These are phyloP conservation scores for Oreochromis niloticus DNA, from an alignment of 2,113 vertebrate species.

Conservation along the genomic window DNA sequence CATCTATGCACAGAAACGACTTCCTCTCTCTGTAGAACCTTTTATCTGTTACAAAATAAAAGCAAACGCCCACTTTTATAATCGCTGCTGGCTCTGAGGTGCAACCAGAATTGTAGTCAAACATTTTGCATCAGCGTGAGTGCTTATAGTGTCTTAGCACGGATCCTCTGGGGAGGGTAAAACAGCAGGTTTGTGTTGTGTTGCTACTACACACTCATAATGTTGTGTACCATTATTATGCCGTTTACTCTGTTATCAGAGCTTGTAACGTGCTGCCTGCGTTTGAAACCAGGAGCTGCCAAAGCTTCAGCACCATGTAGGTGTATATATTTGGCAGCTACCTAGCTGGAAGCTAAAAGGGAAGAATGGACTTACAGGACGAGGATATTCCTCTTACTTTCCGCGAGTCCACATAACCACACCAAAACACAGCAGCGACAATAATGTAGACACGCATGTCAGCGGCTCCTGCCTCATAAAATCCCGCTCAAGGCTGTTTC, in stretches of 20 bases:
- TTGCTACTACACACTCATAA: not conserved
- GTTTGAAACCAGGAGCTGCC: not conserved
- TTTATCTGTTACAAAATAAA: constrained; percentile 50
- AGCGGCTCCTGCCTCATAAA: not conserved
- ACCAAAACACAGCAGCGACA: constrained; percentile 28
- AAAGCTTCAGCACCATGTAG: not conserved
- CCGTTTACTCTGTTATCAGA: not conserved
- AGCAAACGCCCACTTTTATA: not conserved
- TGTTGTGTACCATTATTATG: not conserved
- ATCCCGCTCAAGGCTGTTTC: constrained; percentile 18
- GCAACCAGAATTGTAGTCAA: not conserved
- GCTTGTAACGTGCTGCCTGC: not conserved
- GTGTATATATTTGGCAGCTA: not conserved
- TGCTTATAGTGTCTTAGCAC: not conserved
- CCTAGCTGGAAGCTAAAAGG: constrained; percentile 32
- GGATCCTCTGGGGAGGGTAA: not conserved
- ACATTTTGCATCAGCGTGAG: not conserved
- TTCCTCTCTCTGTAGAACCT: constrained; percentile 70
- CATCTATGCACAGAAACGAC: constrained; percentile 68
- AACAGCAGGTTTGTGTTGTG: not conserved
- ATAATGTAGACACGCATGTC: constrained; percentile 50
- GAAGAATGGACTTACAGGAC: constrained; percentile 58
- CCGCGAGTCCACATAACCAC: constrained; percentile 38
- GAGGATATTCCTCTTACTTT: constrained; percentile 71
- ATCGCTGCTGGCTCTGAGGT: not conserved